Base-by-base conservation (phyloP, 2,113 vertebrate species). In the Aphelocoma coerulescens region DNA sequence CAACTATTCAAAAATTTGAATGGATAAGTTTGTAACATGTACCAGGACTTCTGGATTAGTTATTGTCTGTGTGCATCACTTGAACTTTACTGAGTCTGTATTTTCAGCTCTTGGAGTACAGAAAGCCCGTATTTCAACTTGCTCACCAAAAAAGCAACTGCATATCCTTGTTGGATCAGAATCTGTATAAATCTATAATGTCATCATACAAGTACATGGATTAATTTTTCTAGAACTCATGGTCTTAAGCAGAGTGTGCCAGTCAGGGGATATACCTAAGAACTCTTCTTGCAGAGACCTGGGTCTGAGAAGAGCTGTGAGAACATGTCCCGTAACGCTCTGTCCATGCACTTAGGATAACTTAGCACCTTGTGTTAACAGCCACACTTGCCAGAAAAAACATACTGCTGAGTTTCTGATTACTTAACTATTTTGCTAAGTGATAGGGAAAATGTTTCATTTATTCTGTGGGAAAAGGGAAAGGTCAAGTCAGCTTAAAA, bases 401-500 rank as follows among this genome's bases (percentile, higher is more conserved):
- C 46, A 69, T 30, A 28, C 51, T 59, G 27, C 39, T 65, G 78
- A 57, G 75, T 92, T 94, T 72, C 83, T 93, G 63, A 88, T 43
- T 95, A 22, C 46, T 94, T 83, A 91, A 72, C 49, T 94, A 4
- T 65, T 78, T 87, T 92, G 46, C 54, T 59, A 96, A 95, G 75
- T 88, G 84, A 94, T 72, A 91, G 89, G 78, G 76, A 94, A 83
- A 91, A 73, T 63, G 55, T 92, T 94, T 92, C 30, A 57, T 41
- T 66, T 77, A 19, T 77, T 82, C 69, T 91, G 21, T 88, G 69
- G 74, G 72, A 74, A 91, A 96, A 78, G 41, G 15, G 51, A 68
- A 91, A 90, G 84, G 71, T 77, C 69, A 78, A 94, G 85, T 77
- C 48, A 92, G 63, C 75, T 75, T 88, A 75, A 95, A 94, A 77